Conservation (phyloP, 2,888 invertebrate genomes). For the Artemia sp. region DNA sequence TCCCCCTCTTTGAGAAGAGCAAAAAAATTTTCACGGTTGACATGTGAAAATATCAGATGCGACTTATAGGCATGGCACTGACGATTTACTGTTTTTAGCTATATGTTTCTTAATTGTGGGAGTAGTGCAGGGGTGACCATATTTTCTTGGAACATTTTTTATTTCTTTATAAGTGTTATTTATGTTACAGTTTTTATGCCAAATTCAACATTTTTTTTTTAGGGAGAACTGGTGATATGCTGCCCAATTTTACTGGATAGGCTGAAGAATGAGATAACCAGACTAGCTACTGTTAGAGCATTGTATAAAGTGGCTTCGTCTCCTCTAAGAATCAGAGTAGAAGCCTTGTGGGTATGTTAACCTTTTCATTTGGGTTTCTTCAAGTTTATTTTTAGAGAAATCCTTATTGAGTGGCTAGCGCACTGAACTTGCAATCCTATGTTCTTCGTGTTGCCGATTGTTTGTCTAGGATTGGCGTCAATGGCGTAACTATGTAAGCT, state of each 20-base stretch:
- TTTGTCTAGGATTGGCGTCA: too few relatives aligned
- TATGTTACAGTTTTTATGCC: neutral
- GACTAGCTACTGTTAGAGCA: constrained; percentile 88
- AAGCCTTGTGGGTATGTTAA: constrained; percentile 51
- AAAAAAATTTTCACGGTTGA: too few relatives aligned
- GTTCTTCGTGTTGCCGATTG: too few relatives aligned
- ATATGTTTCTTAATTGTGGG: neutral
- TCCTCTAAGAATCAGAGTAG: constrained; percentile 62
- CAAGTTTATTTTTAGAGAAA: too few relatives aligned
- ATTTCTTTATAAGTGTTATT: constrained; percentile 11
- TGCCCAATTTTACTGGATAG: constrained; percentile 88
- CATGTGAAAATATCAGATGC: too few relatives aligned
- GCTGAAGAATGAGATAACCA: constrained; percentile 87
- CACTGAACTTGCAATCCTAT: too few relatives aligned
- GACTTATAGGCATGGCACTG: too few relatives aligned
- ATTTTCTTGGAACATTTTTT: too few relatives aligned
- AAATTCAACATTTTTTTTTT: constrained; percentile 18
- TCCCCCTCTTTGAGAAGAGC: too few relatives aligned
- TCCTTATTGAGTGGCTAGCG: too few relatives aligned
- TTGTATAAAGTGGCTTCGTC: constrained; percentile 83
- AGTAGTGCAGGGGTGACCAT: too few relatives aligned
- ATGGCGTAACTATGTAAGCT: too few relatives aligned
- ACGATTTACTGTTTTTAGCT: constrained; percentile 1
- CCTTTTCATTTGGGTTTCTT: neutral
- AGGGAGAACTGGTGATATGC: constrained; percentile 58